Percentiles rank a stretch among this genome's conserved stretches.
Conservation (phyloP, 2,888 invertebrate species). For the Dione juno region DNA sequence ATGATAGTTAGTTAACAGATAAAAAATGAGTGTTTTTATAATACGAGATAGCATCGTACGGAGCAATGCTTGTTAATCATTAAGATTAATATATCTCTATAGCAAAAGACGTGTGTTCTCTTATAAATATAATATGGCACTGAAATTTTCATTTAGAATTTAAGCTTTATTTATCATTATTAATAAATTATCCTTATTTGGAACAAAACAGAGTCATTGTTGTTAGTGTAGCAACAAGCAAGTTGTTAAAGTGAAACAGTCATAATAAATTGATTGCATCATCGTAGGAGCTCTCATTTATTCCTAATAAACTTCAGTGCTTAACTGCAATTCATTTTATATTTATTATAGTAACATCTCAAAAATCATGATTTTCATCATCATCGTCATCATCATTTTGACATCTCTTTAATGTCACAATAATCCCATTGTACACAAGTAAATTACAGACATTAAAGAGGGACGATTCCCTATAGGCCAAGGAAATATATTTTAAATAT, state of each 20-base stretch:
- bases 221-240: conserved; percentile 58
- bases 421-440: too few relatives aligned
- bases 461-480: too few relatives aligned
- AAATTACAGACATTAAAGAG: too few relatives aligned
- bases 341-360: too few relatives aligned
- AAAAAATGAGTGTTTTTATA: conserved; percentile 3
- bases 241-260: conserved; percentile 61
- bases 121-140: conserved; percentile 33
- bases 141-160: too few relatives aligned
- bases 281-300: conserved; percentile 43
- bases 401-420: too few relatives aligned
- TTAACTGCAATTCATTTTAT: too few relatives aligned
- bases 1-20: conserved; percentile 17
- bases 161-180: not conserved
- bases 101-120: not conserved
- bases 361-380: too few relatives aligned
- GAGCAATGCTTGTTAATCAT: conserved; percentile 27
- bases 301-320: conserved; percentile 32
- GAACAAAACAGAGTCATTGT: conserved; percentile 65
- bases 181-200: not conserved
- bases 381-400: too few relatives aligned
- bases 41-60: conserved; percentile 15
- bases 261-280: conserved; percentile 64
- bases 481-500: too few relatives aligned
- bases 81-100: conserved; percentile 12